These are phyloP conservation scores for Dorcus parallelipipedus DNA, from an alignment of 2,888 invertebrate species.

Conservation along the genomic window DNA sequence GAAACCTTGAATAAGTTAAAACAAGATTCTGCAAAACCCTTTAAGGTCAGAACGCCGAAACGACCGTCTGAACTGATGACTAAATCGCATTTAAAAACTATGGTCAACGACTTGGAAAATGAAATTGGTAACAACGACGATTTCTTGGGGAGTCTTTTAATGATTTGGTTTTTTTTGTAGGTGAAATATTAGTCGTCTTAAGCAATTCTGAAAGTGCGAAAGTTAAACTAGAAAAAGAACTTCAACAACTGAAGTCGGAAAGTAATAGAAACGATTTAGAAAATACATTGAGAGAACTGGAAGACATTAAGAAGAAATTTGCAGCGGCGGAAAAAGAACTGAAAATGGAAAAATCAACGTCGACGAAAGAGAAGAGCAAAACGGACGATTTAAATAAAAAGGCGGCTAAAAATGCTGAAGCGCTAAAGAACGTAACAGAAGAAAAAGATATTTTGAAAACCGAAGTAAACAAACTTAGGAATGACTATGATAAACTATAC, in stretches of 20 bases:
- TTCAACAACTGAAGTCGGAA: constrained; percentile 29
- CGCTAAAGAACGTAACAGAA: constrained; percentile 56
- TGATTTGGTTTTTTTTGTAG: constrained; percentile 38
- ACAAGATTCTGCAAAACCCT: constrained; percentile 61
- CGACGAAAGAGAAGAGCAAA: constrained; percentile 53
- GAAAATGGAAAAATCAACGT: constrained; percentile 53
- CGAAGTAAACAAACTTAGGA: constrained; percentile 51
- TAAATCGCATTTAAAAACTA: constrained; percentile 72
- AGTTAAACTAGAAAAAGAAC: constrained; percentile 51
- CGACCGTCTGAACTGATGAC: constrained; percentile 70
- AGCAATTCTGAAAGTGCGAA: constrained; percentile 57
- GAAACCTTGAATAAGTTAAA: constrained; percentile 63
- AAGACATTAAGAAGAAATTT: constrained; percentile 54
- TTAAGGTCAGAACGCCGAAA: constrained; percentile 69
- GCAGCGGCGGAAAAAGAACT: constrained; percentile 53
- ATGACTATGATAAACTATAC: constrained; percentile 48
- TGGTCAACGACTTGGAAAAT: constrained; percentile 83
- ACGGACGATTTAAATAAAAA: constrained; percentile 53
- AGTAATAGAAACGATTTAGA: constrained; percentile 39
- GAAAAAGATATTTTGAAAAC: constrained; percentile 56
- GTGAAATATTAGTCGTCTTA: constrained; percentile 59
- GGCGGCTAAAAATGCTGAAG: constrained; percentile 48
- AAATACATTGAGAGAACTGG: constrained; percentile 41
- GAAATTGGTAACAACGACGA: constrained; percentile 64
- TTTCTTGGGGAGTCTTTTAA: not conserved